Base-by-base conservation (phyloP, 2,888 invertebrate species). In the Agriopis leucophaearia region DNA sequence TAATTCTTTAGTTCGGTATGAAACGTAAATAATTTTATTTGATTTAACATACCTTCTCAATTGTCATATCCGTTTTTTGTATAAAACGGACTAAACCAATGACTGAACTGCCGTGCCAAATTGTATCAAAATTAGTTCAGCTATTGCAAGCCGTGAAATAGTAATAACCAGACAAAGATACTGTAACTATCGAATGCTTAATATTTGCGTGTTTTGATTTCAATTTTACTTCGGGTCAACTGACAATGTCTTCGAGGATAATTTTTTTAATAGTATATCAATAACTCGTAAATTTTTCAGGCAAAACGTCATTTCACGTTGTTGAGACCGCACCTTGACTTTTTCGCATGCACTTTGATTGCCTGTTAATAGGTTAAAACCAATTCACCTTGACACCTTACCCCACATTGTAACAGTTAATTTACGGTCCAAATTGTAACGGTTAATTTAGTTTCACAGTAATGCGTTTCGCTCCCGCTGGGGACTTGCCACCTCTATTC, bases 341-440 rank as follows among this genome's bases (percentile, higher is more conserved):
- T 47, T 48, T 57, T 58, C 18, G 40, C 35, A 45, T 58, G 48
- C 16, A 52, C 27, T 48, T 16, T 52, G 45, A 54, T 52, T 52
- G 45, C 47, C 18, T 16, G 38, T 48, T 55, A 52, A 54, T 54
- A 42, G 47, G 50, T 27, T 48, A 42, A 58, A 58, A 51, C 50
- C 57, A 47, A 54, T 58, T 54, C 38, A 58, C 58, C 58, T 58
- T 48, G 58, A 58, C 58, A 47, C 38, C 38, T 38, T 58, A 40
- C 35, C 36, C 57, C 15, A 47, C 38, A 58, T 58, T 48, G 58
- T 38, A 38, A 48, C 58, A 13, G 58, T 58, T 48, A 48, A 58
- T 38, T 58, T 58, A 48, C 58, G 38, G 47, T 47, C 57, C 45
- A 35, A 56, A 45, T 10, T 57, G 57, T 57, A 57, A 57, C 57